Evolutionary conservation across 2,888 invertebrate species (phyloP).

Genomic region (Tenthredo scrophulariae): DNA sequence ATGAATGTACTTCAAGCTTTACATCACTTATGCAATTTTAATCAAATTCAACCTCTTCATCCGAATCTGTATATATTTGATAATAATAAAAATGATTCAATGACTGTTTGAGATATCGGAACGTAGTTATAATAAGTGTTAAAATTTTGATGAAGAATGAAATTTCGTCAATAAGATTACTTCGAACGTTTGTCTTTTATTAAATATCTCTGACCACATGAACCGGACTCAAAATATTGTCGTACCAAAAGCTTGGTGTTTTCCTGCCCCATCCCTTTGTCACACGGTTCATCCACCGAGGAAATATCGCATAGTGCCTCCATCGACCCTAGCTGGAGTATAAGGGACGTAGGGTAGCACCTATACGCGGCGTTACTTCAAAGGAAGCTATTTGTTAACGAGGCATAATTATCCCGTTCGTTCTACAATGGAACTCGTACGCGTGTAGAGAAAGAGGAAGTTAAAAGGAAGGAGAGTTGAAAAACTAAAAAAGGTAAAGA

Average conservation of each 20-base stretch:
- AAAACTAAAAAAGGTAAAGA: neutral
- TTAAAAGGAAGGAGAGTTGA: neutral
- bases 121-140: no score
- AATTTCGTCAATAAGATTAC: no score
- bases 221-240: neutral
- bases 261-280: neutral
- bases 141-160: no score
- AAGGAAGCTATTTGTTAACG: conserved; percentile 74
- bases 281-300: neutral
- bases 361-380: conserved; percentile 68
- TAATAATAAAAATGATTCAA: no score
- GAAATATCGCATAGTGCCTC: neutral
- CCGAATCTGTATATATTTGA: no score
- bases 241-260: neutral
- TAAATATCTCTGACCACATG: neutral
- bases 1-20: neutral
- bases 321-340: neutral
- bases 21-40: neutral
- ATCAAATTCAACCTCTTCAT: neutral
- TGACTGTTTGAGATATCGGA: no score
- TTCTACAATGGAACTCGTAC: conserved; percentile 64
- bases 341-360: neutral
- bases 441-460: conserved; percentile 37
- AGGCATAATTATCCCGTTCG: conserved; percentile 72
- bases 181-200: neutral